phyloP scores from a whole-genome alignment of 2,113 vertebrate genomes.

The Motacilla alba region DNA sequence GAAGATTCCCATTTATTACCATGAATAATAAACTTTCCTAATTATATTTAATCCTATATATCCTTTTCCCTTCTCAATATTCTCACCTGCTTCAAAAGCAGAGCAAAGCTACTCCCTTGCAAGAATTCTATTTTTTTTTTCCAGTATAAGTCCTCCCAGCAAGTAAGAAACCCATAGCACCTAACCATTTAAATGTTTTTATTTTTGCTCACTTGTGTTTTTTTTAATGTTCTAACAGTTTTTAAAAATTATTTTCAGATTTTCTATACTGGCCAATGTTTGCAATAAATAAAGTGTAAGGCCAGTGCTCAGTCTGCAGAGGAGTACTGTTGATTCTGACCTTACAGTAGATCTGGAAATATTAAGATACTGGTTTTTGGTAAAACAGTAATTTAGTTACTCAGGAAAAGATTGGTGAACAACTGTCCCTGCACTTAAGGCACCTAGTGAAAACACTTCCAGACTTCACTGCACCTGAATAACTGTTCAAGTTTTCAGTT shows the following conservation, averaged over 20 bases:
- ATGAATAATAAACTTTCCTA: neutral
- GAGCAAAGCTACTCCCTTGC: neutral
- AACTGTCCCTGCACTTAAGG: neutral
- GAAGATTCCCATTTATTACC: neutral
- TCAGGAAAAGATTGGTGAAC: neutral
- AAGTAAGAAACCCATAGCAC: neutral
- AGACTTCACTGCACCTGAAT: neutral
- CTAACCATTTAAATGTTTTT: neutral
- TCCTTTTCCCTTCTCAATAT: neutral
- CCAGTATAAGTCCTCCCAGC: neutral
- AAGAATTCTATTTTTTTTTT: neutral
- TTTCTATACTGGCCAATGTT: neutral
- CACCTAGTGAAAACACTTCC: neutral
- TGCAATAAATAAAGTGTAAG: neutral
- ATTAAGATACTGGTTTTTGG: neutral
- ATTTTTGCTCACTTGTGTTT: fast-evolving
- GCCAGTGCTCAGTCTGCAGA: neutral
- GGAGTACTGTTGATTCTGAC: neutral
- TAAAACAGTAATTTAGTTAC: neutral
- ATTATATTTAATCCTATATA: neutral
- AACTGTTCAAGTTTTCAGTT: neutral
- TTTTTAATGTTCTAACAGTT: neutral
- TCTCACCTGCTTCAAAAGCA: neutral
- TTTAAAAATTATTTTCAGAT: neutral
- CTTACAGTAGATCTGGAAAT: neutral